phyloP scores from a whole-genome alignment of 2,888 invertebrate genomes.

The Nysson spinosus region DNA sequence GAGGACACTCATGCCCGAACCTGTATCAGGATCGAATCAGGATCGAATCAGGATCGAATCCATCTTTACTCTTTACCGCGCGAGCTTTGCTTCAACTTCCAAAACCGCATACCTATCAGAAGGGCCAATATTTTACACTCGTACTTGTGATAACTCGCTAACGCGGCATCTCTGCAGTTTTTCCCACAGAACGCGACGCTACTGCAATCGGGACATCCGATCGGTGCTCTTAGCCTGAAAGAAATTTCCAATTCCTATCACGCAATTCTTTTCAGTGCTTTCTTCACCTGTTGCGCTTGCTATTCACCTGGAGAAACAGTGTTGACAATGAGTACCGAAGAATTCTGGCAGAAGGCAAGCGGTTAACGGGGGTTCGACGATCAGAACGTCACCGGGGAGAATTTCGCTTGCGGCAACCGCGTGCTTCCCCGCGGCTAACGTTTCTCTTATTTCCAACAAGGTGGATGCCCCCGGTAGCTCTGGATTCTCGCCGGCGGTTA shows the following conservation, averaged over 20 bases:
- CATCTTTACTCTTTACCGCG: not conserved
- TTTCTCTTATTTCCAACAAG: conserved; percentile 81
- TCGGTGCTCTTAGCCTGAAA: conserved; percentile 81
- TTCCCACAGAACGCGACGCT: conserved; percentile 87
- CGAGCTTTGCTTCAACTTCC: not conserved
- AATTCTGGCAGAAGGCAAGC: conserved; percentile 85
- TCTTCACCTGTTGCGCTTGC: not conserved
- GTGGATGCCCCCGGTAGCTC: conserved; percentile 81
- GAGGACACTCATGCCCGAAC: conserved; percentile 89
- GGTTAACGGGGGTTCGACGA: conserved; percentile 86
- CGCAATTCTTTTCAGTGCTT: too few relatives aligned
- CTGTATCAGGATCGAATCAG: conserved; percentile 66
- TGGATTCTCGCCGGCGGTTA: conserved; percentile 80
- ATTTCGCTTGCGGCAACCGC: conserved; percentile 82
- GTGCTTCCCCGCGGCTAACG: conserved; percentile 83
- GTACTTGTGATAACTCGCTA: conserved; percentile 84
- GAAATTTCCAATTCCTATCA: too few relatives aligned
- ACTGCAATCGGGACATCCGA: conserved; percentile 86
- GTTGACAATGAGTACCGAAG: conserved; percentile 88
- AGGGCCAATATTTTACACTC: conserved; percentile 88
- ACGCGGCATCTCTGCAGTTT: conserved; percentile 83
- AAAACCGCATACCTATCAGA: conserved; percentile 81
- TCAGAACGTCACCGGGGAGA: conserved; percentile 85
- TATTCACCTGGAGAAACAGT: conserved; percentile 86
- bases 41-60: not conserved